phyloP scores from a whole-genome alignment of 1,140 invertebrate genomes.

The Monochamus saltuarius region DNA sequence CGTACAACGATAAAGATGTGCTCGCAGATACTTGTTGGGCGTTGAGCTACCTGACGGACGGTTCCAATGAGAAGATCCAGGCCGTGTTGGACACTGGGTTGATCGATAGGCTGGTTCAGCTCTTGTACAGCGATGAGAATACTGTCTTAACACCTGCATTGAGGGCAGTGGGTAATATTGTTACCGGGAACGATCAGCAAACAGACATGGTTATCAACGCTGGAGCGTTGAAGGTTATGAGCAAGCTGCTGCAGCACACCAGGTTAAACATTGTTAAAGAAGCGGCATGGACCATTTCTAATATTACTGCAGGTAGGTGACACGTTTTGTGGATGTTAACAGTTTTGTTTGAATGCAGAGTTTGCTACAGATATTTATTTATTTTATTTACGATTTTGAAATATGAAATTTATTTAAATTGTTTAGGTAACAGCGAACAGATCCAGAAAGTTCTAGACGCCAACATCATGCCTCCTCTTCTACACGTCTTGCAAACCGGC shows the following conservation, averaged over 20 bases:
- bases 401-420: slow-evolving; percentile 48
- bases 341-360: too few species aligned
- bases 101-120: slow-evolving; percentile 69
- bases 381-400: too few species aligned
- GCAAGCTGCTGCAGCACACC: slow-evolving; percentile 70
- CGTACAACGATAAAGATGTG: slow-evolving; percentile 73
- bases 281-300: slow-evolving; percentile 98
- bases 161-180: slow-evolving; percentile 83
- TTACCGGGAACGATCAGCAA: slow-evolving; percentile 80
- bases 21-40: slow-evolving; percentile 95
- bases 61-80: slow-evolving; percentile 91
- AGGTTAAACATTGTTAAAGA: slow-evolving; percentile 77
- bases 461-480: slow-evolving; percentile 70
- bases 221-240: slow-evolving; percentile 74
- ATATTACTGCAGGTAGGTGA: slow-evolving; percentile 96
- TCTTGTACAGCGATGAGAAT: slow-evolving; percentile 71
- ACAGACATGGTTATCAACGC: slow-evolving; percentile 87
- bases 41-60: slow-evolving; percentile 93
- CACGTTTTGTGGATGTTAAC: too few species aligned
- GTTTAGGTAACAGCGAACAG: slow-evolving; percentile 95
- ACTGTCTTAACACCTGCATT: slow-evolving; percentile 87
- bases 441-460: slow-evolving; percentile 97
- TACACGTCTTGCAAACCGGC: slow-evolving; percentile 83
- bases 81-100: slow-evolving; percentile 71
- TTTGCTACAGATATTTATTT: too few species aligned